Percentiles rank a stretch among this genome's conserved stretches.
phyloP scores from a whole-genome alignment of 2,888 invertebrate species.

The Heliconius charithonia region DNA sequence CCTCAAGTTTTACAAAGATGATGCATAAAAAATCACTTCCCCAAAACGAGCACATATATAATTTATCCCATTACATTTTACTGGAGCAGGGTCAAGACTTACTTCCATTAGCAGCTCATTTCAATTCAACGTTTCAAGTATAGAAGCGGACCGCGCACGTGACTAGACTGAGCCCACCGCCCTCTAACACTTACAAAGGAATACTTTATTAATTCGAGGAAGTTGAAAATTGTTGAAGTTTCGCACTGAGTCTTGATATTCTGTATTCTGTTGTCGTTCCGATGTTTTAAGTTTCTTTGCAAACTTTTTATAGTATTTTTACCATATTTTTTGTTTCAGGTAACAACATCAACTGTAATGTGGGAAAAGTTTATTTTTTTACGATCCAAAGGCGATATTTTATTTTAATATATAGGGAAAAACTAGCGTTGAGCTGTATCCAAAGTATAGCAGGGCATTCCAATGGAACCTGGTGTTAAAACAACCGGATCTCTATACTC shows the following conservation, averaged over 20 bases:
- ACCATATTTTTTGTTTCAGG: not conserved
- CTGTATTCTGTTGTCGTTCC: not conserved
- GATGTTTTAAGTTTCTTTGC: conserved; percentile 9
- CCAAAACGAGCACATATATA: not conserved
- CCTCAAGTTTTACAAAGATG: not conserved
- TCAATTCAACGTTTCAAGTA: conserved; percentile 31
- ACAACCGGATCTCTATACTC: too few species aligned
- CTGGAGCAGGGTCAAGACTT: conserved; percentile 31
- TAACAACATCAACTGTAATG: not conserved
- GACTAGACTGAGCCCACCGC: conserved; percentile 24
- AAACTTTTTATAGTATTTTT: not conserved
- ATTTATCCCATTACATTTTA: conserved; percentile 27
- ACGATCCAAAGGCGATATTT: not conserved
- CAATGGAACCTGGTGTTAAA: too few species aligned
- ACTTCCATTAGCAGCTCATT: conserved; percentile 31
- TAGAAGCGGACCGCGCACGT: conserved; percentile 34
- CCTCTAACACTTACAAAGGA: conserved; percentile 43
- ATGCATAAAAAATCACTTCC: conserved; percentile 2
- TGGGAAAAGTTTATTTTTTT: not conserved
- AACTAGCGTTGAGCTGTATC: too few species aligned
- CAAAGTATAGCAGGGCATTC: too few species aligned
- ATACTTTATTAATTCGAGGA: conserved; percentile 42
- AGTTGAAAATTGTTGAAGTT: conserved; percentile 30
- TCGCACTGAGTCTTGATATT: not conserved
- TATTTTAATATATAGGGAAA: too few species aligned